Conservation (phyloP, 2,113 vertebrate species). For the Neolamprologus ventralis region DNA sequence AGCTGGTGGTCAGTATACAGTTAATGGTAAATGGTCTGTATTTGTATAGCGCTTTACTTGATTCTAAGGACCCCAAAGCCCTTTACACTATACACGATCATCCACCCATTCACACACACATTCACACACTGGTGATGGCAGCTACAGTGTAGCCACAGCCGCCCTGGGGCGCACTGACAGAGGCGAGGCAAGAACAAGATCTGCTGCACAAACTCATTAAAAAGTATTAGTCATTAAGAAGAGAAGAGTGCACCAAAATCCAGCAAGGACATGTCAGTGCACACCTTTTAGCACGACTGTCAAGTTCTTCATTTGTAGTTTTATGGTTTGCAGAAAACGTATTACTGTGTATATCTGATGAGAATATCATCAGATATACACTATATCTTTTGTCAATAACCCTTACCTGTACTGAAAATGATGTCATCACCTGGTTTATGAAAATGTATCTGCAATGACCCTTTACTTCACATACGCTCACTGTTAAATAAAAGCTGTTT, state of each 20-base stretch:
- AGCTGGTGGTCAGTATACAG: background rate
- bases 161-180: background rate
- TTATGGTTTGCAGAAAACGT: background rate
- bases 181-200: background rate
- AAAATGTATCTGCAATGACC: background rate
- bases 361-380: no score
- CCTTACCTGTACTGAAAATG: background rate
- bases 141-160: background rate
- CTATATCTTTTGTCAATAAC: background rate
- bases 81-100: rapidly evolving
- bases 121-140: background rate
- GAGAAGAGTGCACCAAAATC: background rate
- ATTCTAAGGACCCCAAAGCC: background rate
- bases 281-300: background rate
- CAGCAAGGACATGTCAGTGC: background rate
- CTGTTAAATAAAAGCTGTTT: background rate
- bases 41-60: background rate
- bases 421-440: background rate
- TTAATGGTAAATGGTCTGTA: background rate
- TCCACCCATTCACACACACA: background rate
- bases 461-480: background rate
- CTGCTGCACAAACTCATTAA: background rate
- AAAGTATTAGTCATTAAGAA: background rate
- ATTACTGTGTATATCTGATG: background rate
- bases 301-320: background rate